Evolutionary conservation across 2,888 invertebrate genomes (phyloP).

Genomic region (Rapana venosa): DNA sequence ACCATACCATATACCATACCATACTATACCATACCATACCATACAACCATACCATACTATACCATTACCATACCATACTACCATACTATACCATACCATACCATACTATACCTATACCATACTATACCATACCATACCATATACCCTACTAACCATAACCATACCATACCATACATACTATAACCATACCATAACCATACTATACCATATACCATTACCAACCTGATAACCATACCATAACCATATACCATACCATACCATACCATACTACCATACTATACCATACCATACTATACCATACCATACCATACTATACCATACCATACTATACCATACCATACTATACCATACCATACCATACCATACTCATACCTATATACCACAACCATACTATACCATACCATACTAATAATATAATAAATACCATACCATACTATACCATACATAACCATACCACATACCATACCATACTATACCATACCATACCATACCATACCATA

Average conservation of each 20-base stretch:
- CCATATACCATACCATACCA: neutral
- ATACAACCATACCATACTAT: conserved; percentile 31
- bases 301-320: conserved; percentile 11
- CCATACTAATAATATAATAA: neutral
- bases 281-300: conserved; percentile 8
- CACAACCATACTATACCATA: conserved; percentile 14
- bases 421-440: conserved; percentile 8
- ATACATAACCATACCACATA: neutral
- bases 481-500: neutral
- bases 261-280: neutral
- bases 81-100: conserved; percentile 12
- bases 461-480: neutral
- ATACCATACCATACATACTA: conserved; percentile 18
- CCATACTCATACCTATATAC: neutral
- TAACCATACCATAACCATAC: neutral
- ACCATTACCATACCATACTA: conserved; percentile 4
- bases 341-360: conserved; percentile 21
- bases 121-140: neutral
- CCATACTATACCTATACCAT: neutral
- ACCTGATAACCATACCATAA: neutral
- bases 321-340: conserved; percentile 21
- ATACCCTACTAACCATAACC: neutral
- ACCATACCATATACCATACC: neutral
- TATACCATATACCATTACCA: neutral
- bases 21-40: conserved; percentile 21